These are phyloP conservation scores for Salvelinus alpinus DNA, from an alignment of 2,113 vertebrate species.

Conservation along the genomic window DNA sequence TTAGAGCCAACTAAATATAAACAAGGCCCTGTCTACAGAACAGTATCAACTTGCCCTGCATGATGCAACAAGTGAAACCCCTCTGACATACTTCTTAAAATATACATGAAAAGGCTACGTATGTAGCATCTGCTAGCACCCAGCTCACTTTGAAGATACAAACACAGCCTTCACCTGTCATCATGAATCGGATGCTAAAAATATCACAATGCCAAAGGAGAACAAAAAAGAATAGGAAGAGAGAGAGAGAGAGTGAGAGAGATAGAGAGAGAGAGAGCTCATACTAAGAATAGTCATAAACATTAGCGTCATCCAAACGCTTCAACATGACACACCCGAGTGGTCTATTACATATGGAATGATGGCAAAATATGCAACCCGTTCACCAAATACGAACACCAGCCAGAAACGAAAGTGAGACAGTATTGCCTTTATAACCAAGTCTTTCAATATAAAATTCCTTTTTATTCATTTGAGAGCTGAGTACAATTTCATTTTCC, in stretches of 20 bases:
- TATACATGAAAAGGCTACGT: slow-evolving; percentile 65
- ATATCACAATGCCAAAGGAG: slow-evolving; percentile 33
- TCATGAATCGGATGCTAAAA: slow-evolving; percentile 15
- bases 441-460: background rate
- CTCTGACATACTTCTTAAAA: slow-evolving; percentile 69
- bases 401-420: background rate
- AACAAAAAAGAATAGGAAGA: slow-evolving; percentile 6
- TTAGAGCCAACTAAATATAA: slow-evolving; percentile 68
- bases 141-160: slow-evolving; percentile 46
- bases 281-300: slow-evolving; percentile 32
- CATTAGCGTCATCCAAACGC: slow-evolving; percentile 4
- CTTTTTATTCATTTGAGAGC: background rate
- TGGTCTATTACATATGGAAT: slow-evolving; percentile 19
- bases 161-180: slow-evolving; percentile 51
- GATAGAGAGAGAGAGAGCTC: background rate
- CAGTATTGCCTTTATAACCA: background rate
- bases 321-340: slow-evolving; percentile 32
- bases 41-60: slow-evolving; percentile 50
- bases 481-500: slow-evolving; percentile 27
- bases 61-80: slow-evolving; percentile 67
- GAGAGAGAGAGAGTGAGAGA: background rate
- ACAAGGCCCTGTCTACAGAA: slow-evolving; percentile 45
- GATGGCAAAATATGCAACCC: slow-evolving; percentile 30
- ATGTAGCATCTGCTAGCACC: slow-evolving; percentile 29
- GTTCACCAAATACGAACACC: background rate